Evolutionary conservation across 2,113 vertebrate species (phyloP).

Genomic region (Equus przewalskii): DNA sequence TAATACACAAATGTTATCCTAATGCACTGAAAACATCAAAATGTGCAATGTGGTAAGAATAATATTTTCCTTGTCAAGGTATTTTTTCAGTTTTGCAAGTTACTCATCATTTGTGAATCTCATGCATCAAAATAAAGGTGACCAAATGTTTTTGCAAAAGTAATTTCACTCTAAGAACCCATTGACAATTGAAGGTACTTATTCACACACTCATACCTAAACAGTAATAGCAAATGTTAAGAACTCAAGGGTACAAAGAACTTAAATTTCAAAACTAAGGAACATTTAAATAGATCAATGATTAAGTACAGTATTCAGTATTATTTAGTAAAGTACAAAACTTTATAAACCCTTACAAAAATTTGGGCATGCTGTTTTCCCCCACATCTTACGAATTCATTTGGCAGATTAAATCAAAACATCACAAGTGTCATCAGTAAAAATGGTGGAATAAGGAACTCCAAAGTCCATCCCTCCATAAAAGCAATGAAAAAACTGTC

Average conservation of each 20-base stretch:
- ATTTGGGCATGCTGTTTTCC: background rate
- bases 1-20: constrained; percentile 10
- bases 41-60: constrained; percentile 50
- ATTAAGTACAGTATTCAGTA: constrained; percentile 11
- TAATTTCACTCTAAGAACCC: constrained; percentile 27
- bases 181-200: background rate
- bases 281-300: background rate
- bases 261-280: constrained; percentile 44
- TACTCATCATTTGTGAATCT: constrained; percentile 48
- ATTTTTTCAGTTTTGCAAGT: constrained; percentile 47
- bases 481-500: background rate
- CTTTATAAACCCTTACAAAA: background rate
- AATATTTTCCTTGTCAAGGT: constrained; percentile 57
- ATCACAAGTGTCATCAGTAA: background rate
- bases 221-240: constrained; percentile 11
- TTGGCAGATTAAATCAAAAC: background rate
- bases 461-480: background rate
- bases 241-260: background rate
- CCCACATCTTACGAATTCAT: background rate
- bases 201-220: background rate
- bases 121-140: constrained; percentile 52
- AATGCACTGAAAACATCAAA: constrained; percentile 60
- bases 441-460: background rate
- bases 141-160: constrained; percentile 55
- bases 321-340: constrained; percentile 8